phyloP scores from a whole-genome alignment of 2,113 vertebrate species.

The Sinocyclocheilus maitianheensis region DNA sequence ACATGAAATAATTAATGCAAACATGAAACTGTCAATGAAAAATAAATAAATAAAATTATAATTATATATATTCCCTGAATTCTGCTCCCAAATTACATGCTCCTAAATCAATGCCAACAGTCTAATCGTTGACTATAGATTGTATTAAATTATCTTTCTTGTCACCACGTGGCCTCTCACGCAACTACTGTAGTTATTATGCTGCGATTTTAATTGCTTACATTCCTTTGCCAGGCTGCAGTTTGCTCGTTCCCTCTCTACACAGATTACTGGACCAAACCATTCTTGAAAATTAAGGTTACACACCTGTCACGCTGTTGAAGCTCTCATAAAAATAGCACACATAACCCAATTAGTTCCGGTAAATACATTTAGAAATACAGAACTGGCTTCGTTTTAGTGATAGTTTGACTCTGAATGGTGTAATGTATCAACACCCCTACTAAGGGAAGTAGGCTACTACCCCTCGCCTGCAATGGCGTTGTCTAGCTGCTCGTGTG shows the following conservation, averaged over 20 bases:
- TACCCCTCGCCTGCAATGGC: constrained; percentile 77
- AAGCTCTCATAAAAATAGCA: constrained; percentile 3
- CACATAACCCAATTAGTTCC: not conserved
- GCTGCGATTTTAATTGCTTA: constrained; percentile 63
- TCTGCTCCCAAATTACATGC: not conserved
- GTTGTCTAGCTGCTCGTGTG: constrained; percentile 65
- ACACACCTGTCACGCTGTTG: constrained; percentile 72
- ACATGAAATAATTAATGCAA: not conserved
- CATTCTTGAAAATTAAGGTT: constrained; percentile 70
- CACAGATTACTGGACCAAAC: constrained; percentile 76
- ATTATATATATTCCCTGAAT: not conserved
- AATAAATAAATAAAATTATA: no score
- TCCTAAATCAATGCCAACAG: not conserved
- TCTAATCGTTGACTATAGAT: not conserved
- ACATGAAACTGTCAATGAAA: not conserved
- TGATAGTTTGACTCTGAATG: not conserved
- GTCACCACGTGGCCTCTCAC: constrained; percentile 7
- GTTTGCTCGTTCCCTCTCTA: constrained; percentile 63
- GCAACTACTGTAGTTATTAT: constrained; percentile 62
- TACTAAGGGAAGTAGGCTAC: constrained; percentile 61
- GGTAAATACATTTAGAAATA: not conserved
- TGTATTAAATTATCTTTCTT: not conserved
- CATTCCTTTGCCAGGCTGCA: constrained; percentile 68
- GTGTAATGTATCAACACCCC: constrained; percentile 48
- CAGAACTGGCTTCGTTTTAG: not conserved